Evolutionary conservation across 2,797 vertebrate genomes (phyloP), one percentile per base, ranked within the genome.

Genomic region (Hylomyscus alleni): DNA sequence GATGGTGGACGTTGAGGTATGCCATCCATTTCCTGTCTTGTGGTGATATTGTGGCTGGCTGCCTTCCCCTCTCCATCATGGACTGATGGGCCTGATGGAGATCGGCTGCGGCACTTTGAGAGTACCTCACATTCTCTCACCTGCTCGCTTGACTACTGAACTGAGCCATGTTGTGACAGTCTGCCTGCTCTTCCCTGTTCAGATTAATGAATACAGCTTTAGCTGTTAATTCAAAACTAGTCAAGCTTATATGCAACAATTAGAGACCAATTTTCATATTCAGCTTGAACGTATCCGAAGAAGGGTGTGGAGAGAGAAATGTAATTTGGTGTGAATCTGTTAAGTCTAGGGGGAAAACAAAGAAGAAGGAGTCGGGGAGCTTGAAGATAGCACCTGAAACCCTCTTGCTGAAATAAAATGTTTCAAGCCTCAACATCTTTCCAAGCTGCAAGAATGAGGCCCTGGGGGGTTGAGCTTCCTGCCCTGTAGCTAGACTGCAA

Each of bases 211-310:
- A 98, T 98, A 98, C 97, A 98, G 96, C 95, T 98, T 98, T 97
- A 98, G 98, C 98, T 98, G 98, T 98, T 98, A 98, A 98, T 98
- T 98, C 98, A 98, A 98, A 98, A 95, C 98, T 98, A 98, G 97
- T 98, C 98, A 98, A 98, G 98, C 98, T 98, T 98, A 98, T 93
- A 98, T 96, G 96, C 97, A 98, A 98, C 98, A 98, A 98, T 98
- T 98, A 98, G 96, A 98, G 96, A 94, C 97, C 97, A 98, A 96
- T 98, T 97, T 98, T 96, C 91, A 97, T 96, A 98, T 98, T 98
- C 98, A 91, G 96, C 95, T 69, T 87, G 20, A 89, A 85, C 81
- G 60, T 94, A 69, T 80, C 75, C 52, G 29, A 73, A 84, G 72
- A 94, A 88, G 95, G n/a, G 40, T 84, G 78, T 82, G 37, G 65